Evolutionary conservation across 2,888 invertebrate genomes (phyloP).

Genomic region (Lycocerus yunnanus): DNA sequence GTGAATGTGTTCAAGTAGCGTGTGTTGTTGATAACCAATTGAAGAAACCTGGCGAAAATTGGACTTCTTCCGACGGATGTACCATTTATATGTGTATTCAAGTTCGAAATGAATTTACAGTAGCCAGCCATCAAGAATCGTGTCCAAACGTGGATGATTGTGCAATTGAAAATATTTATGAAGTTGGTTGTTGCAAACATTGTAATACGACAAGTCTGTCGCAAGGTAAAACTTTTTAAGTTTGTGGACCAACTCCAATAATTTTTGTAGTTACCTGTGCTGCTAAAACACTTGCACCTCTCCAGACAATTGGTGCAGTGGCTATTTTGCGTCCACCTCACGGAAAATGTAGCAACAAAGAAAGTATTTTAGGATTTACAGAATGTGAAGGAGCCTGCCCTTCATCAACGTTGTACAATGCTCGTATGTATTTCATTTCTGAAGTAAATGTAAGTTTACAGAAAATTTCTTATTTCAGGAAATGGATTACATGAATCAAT

Average conservation of each 20-base stretch:
- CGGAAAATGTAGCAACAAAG: constrained; percentile 68
- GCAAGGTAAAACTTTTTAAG: constrained; percentile 53
- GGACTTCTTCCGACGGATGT: constrained; percentile 68
- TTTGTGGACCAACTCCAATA: not conserved
- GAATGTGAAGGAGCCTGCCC: constrained; percentile 74
- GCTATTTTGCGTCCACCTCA: constrained; percentile 55
- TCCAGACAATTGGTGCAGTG: constrained; percentile 65
- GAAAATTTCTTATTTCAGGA: constrained; percentile 50
- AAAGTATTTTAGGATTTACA: constrained; percentile 64
- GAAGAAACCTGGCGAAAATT: constrained; percentile 59
- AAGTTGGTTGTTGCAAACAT: constrained; percentile 70
- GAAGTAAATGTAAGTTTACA: not conserved
- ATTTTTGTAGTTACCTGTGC: constrained; percentile 60
- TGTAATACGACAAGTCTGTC: constrained; percentile 62
- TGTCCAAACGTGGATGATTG: constrained; percentile 67
- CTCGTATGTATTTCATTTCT: constrained; percentile 57
- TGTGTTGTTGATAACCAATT: constrained; percentile 62
- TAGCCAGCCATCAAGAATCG: constrained; percentile 51
- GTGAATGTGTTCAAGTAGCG: constrained; percentile 65
- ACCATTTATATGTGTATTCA: constrained; percentile 63
- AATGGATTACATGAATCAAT: constrained; percentile 60
- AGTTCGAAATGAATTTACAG: constrained; percentile 56
- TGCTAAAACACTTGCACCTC: constrained; percentile 59
- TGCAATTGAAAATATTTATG: constrained; percentile 63
- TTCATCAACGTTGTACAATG: constrained; percentile 71